Conservation (phyloP, 1,140 invertebrate genomes). For the Frieseomelitta varia region DNA sequence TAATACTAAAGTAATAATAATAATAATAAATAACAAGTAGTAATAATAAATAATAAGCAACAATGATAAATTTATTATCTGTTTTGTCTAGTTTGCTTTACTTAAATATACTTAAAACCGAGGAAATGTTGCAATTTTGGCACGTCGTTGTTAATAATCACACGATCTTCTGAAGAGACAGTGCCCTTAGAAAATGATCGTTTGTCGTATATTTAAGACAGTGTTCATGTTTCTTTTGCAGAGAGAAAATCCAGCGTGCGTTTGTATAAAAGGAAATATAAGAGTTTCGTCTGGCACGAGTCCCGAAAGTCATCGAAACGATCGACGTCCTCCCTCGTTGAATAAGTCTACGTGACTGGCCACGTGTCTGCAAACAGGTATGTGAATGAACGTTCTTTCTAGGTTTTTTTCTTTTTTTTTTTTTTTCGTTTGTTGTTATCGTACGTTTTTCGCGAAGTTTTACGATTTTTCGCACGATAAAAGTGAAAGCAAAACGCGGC, state of each 20-base stretch:
- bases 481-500: constrained; percentile 37
- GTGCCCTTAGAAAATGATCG: not conserved
- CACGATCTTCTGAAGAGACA: no score
- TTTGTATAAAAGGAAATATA: not conserved
- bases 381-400: not conserved
- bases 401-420: not conserved
- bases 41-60: no score
- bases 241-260: not conserved
- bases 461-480: constrained; percentile 15
- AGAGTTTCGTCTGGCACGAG: constrained; percentile 14
- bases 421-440: not conserved
- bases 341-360: not conserved
- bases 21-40: no score
- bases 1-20: no score
- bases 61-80: no score
- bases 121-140: no score
- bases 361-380: constrained; percentile 18
- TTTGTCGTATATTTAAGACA: not conserved
- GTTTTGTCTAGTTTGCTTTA: no score
- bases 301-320: constrained; percentile 25
- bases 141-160: no score
- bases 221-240: not conserved
- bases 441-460: not conserved
- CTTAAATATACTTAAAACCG: no score
- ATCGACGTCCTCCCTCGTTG: not conserved